Evolutionary conservation across 2,113 vertebrate genomes (phyloP).

Genomic region (Hippocampus mohnikei): DNA sequence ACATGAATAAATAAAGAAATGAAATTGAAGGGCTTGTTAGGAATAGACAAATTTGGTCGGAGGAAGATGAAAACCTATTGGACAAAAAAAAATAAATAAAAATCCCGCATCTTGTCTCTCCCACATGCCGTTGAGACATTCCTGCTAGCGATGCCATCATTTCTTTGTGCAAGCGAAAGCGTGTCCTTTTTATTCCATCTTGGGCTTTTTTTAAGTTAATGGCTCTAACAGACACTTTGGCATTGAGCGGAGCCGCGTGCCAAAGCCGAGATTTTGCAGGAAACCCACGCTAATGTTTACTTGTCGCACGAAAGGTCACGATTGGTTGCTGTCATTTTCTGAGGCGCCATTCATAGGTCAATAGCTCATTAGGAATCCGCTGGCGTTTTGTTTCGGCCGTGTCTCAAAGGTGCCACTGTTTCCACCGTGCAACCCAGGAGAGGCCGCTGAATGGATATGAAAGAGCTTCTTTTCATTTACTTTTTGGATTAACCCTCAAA

Average conservation of each 20-base stretch:
- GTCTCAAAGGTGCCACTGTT: not conserved
- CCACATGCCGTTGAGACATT: not conserved
- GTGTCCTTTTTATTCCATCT: not conserved
- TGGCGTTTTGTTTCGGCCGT: not conserved
- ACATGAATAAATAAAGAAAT: too few species aligned
- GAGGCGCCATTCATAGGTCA: conserved; percentile 4
- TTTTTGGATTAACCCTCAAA: not conserved
- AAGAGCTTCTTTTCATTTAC: not conserved
- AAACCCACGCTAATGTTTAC: conserved; percentile 1
- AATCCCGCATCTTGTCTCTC: not conserved
- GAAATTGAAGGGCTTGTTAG: too few species aligned
- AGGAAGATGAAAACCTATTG: too few species aligned
- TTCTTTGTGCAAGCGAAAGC: not conserved
- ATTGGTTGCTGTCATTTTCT: conserved; percentile 5
- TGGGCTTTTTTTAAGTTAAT: not conserved
- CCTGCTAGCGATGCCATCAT: not conserved
- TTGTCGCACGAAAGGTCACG: not conserved
- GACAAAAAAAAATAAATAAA: too few species aligned
- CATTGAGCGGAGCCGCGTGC: not conserved
- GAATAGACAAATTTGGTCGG: too few species aligned
- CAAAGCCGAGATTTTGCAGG: not conserved
- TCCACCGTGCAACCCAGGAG: not conserved
- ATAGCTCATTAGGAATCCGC: not conserved
- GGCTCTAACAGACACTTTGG: not conserved
- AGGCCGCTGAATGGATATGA: not conserved